Evolutionary conservation across 1,140 invertebrate genomes (phyloP).

Genomic region (Drosophila varians): DNA sequence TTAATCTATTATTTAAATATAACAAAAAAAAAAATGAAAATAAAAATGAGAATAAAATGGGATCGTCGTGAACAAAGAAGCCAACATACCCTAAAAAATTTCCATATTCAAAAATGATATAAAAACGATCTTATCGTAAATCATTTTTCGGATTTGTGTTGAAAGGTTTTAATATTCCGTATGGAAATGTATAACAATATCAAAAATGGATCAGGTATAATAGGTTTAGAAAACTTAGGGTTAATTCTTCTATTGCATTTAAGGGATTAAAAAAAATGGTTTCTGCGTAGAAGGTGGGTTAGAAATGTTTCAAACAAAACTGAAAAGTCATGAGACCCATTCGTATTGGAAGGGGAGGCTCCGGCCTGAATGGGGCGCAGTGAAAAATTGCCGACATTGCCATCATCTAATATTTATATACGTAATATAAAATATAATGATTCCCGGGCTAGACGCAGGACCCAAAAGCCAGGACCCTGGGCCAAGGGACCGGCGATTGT

Average conservation of each 20-base stretch:
- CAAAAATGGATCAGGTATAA: background rate
- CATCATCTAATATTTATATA: constrained; percentile 65
- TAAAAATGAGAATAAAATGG: constrained; percentile 62
- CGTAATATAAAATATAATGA: constrained; percentile 67
- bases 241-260: background rate
- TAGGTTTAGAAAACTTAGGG: background rate
- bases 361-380: constrained; percentile 33
- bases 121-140: background rate
- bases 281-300: no score
- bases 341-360: background rate
- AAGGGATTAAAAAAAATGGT: background rate
- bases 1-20: constrained; percentile 82
- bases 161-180: background rate
- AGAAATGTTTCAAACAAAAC: background rate
- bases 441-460: constrained; percentile 33
- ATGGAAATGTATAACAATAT: background rate
- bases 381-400: constrained; percentile 53
- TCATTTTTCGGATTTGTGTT: background rate
- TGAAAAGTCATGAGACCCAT: constrained; percentile 7
- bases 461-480: constrained; percentile 2
- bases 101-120: background rate
- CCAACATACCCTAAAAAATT: constrained; percentile 41
- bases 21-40: constrained; percentile 74
- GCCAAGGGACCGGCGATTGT: constrained; percentile 30
- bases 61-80: constrained; percentile 31